Evolutionary conservation across 2,113 vertebrate species (phyloP).

Genomic region (Corapipo altera): DNA sequence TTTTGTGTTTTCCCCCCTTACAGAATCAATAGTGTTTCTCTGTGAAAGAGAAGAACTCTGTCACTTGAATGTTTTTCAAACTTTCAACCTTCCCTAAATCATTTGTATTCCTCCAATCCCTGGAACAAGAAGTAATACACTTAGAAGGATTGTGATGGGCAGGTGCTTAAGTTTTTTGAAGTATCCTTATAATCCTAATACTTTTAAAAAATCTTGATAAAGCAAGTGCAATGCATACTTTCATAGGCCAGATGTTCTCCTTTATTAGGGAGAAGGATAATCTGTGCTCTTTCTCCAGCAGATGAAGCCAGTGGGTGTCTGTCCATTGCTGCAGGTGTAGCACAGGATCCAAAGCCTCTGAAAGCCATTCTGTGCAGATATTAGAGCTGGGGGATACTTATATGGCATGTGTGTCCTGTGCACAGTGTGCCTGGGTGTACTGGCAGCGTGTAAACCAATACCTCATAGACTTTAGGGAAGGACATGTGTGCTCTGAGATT

Average conservation of each 20-base stretch:
- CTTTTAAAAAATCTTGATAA: not conserved
- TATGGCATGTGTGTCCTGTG: fast-evolving
- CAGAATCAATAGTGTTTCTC: not conserved
- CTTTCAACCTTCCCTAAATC: not conserved
- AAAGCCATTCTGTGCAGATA: not conserved
- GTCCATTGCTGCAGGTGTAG: not conserved
- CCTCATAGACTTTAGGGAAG: not conserved
- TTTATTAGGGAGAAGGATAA: not conserved
- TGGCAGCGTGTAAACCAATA: fast-evolving
- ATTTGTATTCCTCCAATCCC: not conserved
- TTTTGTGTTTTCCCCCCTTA: not conserved
- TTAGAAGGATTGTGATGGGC: not conserved
- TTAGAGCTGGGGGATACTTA: not conserved
- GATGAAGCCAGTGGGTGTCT: not conserved
- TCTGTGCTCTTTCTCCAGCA: fast-evolving
- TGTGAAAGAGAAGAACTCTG: not conserved
- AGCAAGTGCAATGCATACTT: not conserved
- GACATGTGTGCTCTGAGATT: fast-evolving
- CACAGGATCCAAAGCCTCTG: not conserved
- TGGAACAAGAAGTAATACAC: not conserved
- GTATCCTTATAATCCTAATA: not conserved
- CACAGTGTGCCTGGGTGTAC: not conserved
- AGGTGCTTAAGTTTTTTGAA: not conserved
- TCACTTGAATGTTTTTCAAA: not conserved
- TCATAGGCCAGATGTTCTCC: not conserved